phyloP scores from a whole-genome alignment of 2,113 vertebrate species.

The Ophiodon elongatus region DNA sequence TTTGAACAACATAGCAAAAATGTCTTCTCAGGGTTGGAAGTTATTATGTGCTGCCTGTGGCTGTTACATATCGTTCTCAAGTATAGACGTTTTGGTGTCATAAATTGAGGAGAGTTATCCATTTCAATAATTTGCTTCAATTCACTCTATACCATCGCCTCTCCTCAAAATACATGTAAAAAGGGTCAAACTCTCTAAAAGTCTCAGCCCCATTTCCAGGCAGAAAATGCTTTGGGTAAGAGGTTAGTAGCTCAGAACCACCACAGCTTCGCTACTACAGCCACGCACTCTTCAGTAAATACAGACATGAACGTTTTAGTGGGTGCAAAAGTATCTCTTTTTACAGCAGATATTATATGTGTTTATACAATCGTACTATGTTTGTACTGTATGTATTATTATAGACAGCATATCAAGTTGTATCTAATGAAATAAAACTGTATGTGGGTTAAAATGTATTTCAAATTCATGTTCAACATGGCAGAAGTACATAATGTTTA shows the following conservation, averaged over 20 bases:
- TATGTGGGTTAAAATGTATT: no score
- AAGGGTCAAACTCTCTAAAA: constrained; percentile 32
- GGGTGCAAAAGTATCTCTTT: background rate
- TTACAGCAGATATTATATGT: no score
- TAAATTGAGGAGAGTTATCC: constrained; percentile 11
- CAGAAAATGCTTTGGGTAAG: constrained; percentile 9
- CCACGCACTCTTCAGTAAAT: no score
- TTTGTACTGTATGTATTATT: background rate
- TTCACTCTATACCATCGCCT: constrained; percentile 1
- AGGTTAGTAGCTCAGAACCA: constrained; percentile 34
- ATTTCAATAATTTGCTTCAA: constrained; percentile 36
- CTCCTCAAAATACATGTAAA: constrained; percentile 23
- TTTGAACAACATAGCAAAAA: constrained; percentile 10
- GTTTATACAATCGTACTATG: background rate
- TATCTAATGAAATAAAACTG: no score
- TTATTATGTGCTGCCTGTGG: constrained; percentile 18
- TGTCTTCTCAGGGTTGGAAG: constrained; percentile 19
- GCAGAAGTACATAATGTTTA: no score
- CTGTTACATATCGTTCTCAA: constrained; percentile 39
- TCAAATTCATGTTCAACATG: no score
- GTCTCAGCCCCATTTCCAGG: constrained; percentile 24
- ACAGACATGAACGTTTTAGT: background rate
- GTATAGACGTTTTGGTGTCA: constrained; percentile 25
- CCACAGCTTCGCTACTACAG: no score
- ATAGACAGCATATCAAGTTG: no score